Base-by-base conservation (phyloP, 2,113 vertebrate genomes). In the Oenanthe melanoleuca region DNA sequence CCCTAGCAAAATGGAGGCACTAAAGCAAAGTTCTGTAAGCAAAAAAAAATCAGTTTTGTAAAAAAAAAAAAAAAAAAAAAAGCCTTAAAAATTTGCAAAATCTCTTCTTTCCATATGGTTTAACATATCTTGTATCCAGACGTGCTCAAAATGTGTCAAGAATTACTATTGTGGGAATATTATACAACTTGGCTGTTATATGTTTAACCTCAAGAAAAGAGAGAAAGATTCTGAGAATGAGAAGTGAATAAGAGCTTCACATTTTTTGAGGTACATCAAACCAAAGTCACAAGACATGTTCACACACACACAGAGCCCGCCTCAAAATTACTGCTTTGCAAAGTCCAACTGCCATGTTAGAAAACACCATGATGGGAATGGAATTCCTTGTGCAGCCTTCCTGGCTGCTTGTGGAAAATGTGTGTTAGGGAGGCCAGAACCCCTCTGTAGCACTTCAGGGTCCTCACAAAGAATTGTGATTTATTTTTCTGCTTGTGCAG, bases 121-220 rank as follows among this genome's bases (percentile, higher is more conserved):
- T 95, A 69, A 83, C 72, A 94, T 74, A 92, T 83, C 82, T 61
- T 88, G 18, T 80, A 95, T n/a, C 34, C 40, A 95, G 75, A 44
- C 79, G 83, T 42, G 14, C 49, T 97, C 75, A 92, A 92, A 94
- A 96, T 64, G 95, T 96, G 94, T 92, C 67, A 95, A 88, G 88
- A 90, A 92, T 90, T 93, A 94, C 93, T 96, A 94, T 88, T 94
- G 88, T 93, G 69, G 85, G 90, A 44, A 92, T 88, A 80, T 96
- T 97, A 96, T 40, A 90, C 85, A 97, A 96, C 88, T 86, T 80
- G 52, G 18, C 72, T 96, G 71, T 74, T 94, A 80, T 2, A 17
- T 67, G 33, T 92, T 92, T 96, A 96, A 94, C 74, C 89, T 86
- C 78, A 91, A 31, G 16, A 86, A 61, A 85, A 79, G 47, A 80